Percentiles rank a stretch among this genome's conserved stretches.
These are phyloP conservation scores for Amblyopsis hoosieri DNA, from an alignment of 2,797 vertebrate species.

Conservation along the genomic window DNA sequence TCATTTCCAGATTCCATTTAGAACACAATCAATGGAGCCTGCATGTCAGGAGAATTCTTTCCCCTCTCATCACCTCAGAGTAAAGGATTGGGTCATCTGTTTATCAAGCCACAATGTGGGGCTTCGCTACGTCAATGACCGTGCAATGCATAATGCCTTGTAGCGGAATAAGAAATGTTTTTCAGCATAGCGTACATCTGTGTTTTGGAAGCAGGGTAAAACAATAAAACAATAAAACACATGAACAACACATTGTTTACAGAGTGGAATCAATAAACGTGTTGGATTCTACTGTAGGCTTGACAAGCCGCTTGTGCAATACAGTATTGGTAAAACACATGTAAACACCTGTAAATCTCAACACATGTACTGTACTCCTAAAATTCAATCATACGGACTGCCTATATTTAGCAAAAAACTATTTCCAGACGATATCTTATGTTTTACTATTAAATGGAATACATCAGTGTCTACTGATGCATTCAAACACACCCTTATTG, in stretches of 20 bases:
- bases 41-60: constrained; percentile 52
- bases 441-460: background rate
- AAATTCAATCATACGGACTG: constrained; percentile 2
- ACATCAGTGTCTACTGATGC: background rate
- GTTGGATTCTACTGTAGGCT: background rate
- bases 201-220: background rate
- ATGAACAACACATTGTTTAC: constrained; percentile 6
- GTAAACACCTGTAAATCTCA: constrained; percentile 12
- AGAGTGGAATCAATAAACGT: constrained; percentile 7
- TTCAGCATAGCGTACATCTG: background rate
- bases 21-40: constrained; percentile 38
- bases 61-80: constrained; percentile 54
- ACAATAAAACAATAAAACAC: background rate
- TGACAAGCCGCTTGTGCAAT: constrained; percentile 7
- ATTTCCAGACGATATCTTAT: too few species aligned
- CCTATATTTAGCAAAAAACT: background rate
- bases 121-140: constrained; percentile 44
- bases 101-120: constrained; percentile 47
- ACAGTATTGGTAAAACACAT: constrained; percentile 24
- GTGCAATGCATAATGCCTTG: constrained; percentile 34
- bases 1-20: constrained; percentile 57
- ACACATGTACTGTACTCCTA: constrained; percentile 10
- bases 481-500: constrained; percentile 6
- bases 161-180: background rate
- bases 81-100: constrained; percentile 42